A percentile compares a stretch with the other conserved stretches of the same genome.
Conservation (phyloP, 2,888 invertebrate species). For the Phyllotreta striolata region DNA sequence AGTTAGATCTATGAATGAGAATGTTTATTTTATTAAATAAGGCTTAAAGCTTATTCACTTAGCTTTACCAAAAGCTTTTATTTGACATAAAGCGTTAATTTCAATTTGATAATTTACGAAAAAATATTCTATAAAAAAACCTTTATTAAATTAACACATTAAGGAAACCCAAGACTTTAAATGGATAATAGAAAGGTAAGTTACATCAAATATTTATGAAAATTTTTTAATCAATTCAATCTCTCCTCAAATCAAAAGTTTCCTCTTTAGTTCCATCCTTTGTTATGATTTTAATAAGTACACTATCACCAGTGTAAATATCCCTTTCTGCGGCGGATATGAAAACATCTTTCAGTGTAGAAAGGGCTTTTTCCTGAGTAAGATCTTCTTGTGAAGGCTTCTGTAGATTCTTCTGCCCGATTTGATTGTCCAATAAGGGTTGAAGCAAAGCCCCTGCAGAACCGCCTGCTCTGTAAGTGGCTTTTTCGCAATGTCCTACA, state of each 20-base stretch:
- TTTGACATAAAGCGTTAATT: no score
- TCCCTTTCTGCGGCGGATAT: slow-evolving; percentile 98
- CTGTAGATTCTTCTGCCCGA: slow-evolving; percentile 89
- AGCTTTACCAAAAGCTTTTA: no score
- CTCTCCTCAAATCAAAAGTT: slow-evolving; percentile 81
- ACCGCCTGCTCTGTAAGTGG: slow-evolving; percentile 87
- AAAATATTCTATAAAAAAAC: no score
- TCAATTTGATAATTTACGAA: no score
- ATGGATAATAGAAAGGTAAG: neutral
- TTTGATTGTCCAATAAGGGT: slow-evolving; percentile 95
- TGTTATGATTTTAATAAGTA: slow-evolving; percentile 86
- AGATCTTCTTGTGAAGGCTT: slow-evolving; percentile 71
- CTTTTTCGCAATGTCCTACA: slow-evolving; percentile 91
- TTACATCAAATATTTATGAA: slow-evolving; percentile 3
- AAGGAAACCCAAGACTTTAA: no score
- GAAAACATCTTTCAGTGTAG: slow-evolving; percentile 93
- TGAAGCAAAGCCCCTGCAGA: slow-evolving; percentile 90
- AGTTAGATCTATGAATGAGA: no score
- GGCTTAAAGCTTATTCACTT: no score
- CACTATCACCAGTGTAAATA: slow-evolving; percentile 94
- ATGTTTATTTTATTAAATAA: neutral
- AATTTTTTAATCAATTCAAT: slow-evolving; percentile 59
- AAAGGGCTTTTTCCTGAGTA: slow-evolving; percentile 81
- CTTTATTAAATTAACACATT: no score
- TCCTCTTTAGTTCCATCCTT: slow-evolving; percentile 83